These are phyloP conservation scores for Brachionus paranguensis DNA, from an alignment of 1,140 invertebrate genomes.

Conservation along the genomic window DNA sequence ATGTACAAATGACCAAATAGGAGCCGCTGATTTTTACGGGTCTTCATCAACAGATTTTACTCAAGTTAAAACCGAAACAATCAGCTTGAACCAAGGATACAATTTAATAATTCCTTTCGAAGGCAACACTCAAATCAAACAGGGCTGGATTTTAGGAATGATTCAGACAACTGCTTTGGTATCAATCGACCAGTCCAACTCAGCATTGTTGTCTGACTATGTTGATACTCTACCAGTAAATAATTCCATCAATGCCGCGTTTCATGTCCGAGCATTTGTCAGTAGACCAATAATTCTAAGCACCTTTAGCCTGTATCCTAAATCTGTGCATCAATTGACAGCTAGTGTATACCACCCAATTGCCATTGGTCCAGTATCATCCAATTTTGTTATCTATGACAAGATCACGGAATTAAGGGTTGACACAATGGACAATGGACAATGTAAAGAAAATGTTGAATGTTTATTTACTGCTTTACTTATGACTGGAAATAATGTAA, in stretches of 20 bases:
- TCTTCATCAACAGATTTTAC: not conserved
- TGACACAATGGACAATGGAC: not conserved
- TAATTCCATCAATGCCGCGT: not conserved
- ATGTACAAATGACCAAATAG: not conserved
- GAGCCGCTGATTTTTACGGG: not conserved
- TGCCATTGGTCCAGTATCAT: not conserved
- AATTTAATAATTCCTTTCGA: constrained; percentile 2
- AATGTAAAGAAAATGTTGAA: not conserved
- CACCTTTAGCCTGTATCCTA: not conserved
- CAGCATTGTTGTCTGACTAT: not conserved
- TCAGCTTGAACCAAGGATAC: not conserved
- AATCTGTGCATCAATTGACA: not conserved
- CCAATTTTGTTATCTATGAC: not conserved
- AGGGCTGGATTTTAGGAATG: not conserved
- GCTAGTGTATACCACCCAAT: not conserved
- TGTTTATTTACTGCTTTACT: not conserved
- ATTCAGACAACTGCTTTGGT: not conserved
- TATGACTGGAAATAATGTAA: not conserved
- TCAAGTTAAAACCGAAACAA: not conserved
- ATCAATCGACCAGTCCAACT: not conserved
- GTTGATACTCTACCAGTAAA: not conserved
- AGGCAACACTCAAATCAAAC: not conserved
- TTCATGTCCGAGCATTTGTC: constrained; percentile 2
- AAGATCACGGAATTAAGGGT: not conserved
- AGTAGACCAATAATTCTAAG: not conserved